These are phyloP conservation scores for Apodemus sylvaticus DNA, from an alignment of 2,113 vertebrate genomes.

Conservation along the genomic window DNA sequence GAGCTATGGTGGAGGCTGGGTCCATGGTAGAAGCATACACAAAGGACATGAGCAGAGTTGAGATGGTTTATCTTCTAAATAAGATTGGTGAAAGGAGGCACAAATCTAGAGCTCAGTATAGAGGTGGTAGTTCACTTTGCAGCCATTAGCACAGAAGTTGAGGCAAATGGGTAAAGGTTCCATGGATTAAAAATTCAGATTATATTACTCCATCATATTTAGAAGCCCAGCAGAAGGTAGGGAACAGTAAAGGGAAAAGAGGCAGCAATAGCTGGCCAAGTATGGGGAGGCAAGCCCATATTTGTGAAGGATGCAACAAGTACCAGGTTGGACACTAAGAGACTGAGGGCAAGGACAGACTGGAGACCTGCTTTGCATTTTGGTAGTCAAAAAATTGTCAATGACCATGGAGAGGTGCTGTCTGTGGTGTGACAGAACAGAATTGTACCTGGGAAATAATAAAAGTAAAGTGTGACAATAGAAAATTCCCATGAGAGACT, in stretches of 20 bases:
- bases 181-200: background rate
- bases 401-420: background rate
- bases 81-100: background rate
- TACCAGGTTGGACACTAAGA: background rate
- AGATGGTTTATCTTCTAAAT: background rate
- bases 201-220: background rate
- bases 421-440: background rate
- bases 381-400: background rate
- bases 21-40: too few species aligned
- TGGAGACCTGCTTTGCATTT: background rate
- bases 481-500: background rate
- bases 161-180: background rate
- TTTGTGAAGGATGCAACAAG: background rate
- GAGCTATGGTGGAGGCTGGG: background rate
- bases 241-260: background rate
- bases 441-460: background rate
- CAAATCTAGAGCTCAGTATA: background rate
- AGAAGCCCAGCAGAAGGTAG: background rate
- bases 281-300: background rate
- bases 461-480: background rate
- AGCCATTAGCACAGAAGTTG: background rate
- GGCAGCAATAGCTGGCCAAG: background rate
- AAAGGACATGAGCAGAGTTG: accelerated
- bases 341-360: background rate
- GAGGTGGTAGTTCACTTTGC: background rate